phyloP scores from a whole-genome alignment of 2,797 vertebrate species.

The Potorous gilbertii region DNA sequence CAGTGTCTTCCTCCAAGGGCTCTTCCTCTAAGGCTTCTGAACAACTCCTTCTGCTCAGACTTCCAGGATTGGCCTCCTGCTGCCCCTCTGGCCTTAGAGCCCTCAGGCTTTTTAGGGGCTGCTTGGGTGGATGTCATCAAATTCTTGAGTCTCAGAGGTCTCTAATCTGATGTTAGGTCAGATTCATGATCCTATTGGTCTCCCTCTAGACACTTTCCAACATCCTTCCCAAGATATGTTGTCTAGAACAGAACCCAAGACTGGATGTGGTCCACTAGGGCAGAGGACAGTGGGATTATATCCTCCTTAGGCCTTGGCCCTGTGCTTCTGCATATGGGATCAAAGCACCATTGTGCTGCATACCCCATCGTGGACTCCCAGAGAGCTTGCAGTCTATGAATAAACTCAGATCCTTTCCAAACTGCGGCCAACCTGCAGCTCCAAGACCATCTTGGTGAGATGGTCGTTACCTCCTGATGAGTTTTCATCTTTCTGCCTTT shows the following conservation, averaged over 20 bases:
- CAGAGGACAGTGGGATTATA: too few species aligned
- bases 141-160: too few species aligned
- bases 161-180: too few species aligned
- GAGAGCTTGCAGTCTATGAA: background rate
- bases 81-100: accelerated
- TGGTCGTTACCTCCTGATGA: background rate
- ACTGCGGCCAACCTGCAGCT: background rate
- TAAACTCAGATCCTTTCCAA: background rate
- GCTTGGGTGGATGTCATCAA: background rate
- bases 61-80: background rate
- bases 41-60: background rate
- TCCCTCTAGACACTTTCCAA: too few species aligned
- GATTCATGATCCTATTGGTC: too few species aligned
- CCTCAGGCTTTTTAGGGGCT: background rate
- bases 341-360: background rate
- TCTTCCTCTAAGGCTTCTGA: background rate
- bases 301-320: too few species aligned
- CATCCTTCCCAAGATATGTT: too few species aligned
- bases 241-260: too few species aligned
- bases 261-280: too few species aligned
- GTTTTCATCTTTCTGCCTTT: background rate
- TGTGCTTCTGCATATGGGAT: too few species aligned
- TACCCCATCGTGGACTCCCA: accelerated
- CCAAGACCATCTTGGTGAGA: background rate
- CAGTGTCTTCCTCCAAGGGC: too few species aligned